phyloP scores from a whole-genome alignment of 92 coral and sea anemone genomes.

The Porites cylindrica region DNA sequence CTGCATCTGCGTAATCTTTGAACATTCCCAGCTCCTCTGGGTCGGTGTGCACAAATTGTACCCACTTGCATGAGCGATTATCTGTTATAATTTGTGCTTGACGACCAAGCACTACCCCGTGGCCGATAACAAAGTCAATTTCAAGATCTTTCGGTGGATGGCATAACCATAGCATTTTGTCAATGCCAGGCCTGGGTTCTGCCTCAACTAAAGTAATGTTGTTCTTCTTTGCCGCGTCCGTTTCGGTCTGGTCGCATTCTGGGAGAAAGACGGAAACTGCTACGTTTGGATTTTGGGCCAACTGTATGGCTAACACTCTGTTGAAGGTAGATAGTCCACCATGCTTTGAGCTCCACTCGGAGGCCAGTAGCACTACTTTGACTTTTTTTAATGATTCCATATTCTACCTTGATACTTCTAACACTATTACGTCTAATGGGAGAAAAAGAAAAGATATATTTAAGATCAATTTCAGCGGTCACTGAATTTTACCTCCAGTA shows the following conservation, averaged over 20 bases:
- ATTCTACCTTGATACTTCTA: too few relatives aligned
- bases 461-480: too few relatives aligned
- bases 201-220: neutral
- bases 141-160: neutral
- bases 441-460: too few relatives aligned
- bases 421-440: too few relatives aligned
- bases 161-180: neutral
- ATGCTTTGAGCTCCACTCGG: neutral
- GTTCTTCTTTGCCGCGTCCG: neutral
- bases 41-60: conserved; percentile 18
- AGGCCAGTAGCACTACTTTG: neutral
- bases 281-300: neutral
- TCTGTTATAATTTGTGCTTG: neutral
- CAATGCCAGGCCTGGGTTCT: neutral
- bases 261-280: neutral
- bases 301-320: neutral
- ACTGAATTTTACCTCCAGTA: too few relatives aligned
- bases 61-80: neutral
- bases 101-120: conserved; percentile 11
- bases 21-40: conserved; percentile 15
- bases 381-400: neutral
- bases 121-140: conserved; percentile 2
- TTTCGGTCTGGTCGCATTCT: neutral
- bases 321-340: neutral
- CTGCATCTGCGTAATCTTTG: conserved; percentile 3